Evolutionary conservation across 2,888 invertebrate species (phyloP), one percentile per base, ranked within the genome.

Genomic region (Eupelmus urozonus): DNA sequence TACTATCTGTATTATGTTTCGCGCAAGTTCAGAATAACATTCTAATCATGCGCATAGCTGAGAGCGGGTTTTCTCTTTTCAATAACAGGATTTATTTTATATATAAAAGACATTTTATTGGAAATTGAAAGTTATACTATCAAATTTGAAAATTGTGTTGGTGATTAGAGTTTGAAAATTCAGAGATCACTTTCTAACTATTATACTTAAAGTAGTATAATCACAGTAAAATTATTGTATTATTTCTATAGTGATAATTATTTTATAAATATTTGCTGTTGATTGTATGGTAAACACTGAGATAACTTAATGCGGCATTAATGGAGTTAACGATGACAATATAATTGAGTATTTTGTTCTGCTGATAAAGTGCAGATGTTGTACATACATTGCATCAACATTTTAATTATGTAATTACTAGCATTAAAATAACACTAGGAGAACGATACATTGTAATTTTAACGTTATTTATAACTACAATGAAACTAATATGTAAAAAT

Each of bases 391-490:
- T 27, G 16, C 25, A 60, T 49, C 20, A 5, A n/a, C 23, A 42
- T 45, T 45, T 18, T 16, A 23, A 23, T 65, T 65, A 65, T 49
- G 27, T 65, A 65, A 65, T 65, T 65, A 49, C 16, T 49, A 23
- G 11, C 27, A 25, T 45, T 25, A 13, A n/a, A 5, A 34, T 34
- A 34, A 5, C 34, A 9, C 9, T 34, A 9, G 5, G 9, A 5
- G 9, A 5, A 9, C 34, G 34, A 34, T 34, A 34, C 34, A 9
- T 34, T 5, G 34, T 9, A 34, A 34, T 34, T 34, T 34, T 34
- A 34, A 34, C 9, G 3, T 34, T 34, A 34, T 34, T 34, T 34
- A 34, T 34, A n/a, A 11, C 5, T 53, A 18, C 53, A 53, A 53
- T 53, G 53, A n/a, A n/a, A n/a, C n/a, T n/a, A n/a, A n/a, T n/a